phyloP scores from a whole-genome alignment of 2,113 vertebrate species.

The Serilophus lunatus region DNA sequence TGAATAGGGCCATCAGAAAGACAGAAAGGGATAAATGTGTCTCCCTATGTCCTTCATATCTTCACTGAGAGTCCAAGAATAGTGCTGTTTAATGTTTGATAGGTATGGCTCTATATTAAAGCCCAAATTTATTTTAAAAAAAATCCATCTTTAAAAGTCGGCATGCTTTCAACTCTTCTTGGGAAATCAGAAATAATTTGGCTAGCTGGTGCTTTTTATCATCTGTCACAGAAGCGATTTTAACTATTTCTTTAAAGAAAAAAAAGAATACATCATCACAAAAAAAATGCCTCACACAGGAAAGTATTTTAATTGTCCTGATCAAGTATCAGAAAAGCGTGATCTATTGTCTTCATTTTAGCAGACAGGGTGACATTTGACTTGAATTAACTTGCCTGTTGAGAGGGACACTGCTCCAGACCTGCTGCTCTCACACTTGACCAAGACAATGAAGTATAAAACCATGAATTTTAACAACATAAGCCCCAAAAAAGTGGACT shows the following conservation, averaged over 20 bases:
- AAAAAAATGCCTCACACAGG: neutral
- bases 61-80: neutral
- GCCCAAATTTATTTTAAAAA: neutral
- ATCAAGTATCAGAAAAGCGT: neutral
- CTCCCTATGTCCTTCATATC: neutral
- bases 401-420: neutral
- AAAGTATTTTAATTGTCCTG: neutral
- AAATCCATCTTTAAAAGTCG: neutral
- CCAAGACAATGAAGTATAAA: neutral
- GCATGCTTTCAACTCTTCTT: neutral
- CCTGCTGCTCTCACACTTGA: constrained; percentile 35
- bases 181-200: neutral
- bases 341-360: neutral
- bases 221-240: neutral
- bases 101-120: neutral
- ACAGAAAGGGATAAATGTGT: neutral
- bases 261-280: neutral
- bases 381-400: neutral
- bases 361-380: neutral
- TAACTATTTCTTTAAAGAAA: neutral
- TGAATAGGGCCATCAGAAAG: neutral
- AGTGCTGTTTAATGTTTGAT: neutral
- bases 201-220: neutral
- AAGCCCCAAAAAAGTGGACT: neutral
- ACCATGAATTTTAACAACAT: neutral